Conservation (phyloP, 2,797 vertebrate species). For the Spinibarbus caldwelli region DNA sequence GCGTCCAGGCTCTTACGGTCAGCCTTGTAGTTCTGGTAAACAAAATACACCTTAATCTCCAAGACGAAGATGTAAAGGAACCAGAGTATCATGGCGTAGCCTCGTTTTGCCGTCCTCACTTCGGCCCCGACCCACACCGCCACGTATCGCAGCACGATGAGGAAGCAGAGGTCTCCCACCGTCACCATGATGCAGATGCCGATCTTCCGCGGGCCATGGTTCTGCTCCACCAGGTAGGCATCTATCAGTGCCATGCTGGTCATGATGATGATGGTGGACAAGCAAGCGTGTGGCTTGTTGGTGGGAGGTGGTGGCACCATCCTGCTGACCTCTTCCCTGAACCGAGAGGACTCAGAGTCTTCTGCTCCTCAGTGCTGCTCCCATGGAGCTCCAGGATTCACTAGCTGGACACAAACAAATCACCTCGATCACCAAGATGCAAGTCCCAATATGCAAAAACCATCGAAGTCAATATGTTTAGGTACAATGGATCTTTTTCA, state of each 20-base stretch:
- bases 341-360: slow-evolving; percentile 62
- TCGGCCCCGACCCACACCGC: slow-evolving; percentile 90
- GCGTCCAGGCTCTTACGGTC: slow-evolving; percentile 84
- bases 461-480: not conserved
- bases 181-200: slow-evolving; percentile 86
- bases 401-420: slow-evolving; percentile 74
- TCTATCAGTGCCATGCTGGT: slow-evolving; percentile 84
- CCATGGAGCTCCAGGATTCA: slow-evolving; percentile 71
- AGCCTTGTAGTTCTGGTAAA: slow-evolving; percentile 90
- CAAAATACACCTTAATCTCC: slow-evolving; percentile 88
- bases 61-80: slow-evolving; percentile 86
- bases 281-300: slow-evolving; percentile 88
- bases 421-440: slow-evolving; percentile 68
- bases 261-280: slow-evolving; percentile 84
- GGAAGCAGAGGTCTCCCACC: slow-evolving; percentile 87
- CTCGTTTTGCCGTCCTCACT: slow-evolving; percentile 86
- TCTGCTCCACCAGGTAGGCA: slow-evolving; percentile 85
- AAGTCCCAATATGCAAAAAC: slow-evolving; percentile 41
- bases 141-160: slow-evolving; percentile 86
- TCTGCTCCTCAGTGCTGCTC: slow-evolving; percentile 68
- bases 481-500: not conserved
- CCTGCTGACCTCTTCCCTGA: slow-evolving; percentile 50
- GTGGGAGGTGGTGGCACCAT: slow-evolving; percentile 65
- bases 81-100: slow-evolving; percentile 89
- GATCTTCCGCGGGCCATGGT: slow-evolving; percentile 82